Percentiles rank a stretch among this genome's conserved stretches.
Evolutionary conservation across 2,797 vertebrate species (phyloP).

Genomic region (Pseudochirops corinnae): DNA sequence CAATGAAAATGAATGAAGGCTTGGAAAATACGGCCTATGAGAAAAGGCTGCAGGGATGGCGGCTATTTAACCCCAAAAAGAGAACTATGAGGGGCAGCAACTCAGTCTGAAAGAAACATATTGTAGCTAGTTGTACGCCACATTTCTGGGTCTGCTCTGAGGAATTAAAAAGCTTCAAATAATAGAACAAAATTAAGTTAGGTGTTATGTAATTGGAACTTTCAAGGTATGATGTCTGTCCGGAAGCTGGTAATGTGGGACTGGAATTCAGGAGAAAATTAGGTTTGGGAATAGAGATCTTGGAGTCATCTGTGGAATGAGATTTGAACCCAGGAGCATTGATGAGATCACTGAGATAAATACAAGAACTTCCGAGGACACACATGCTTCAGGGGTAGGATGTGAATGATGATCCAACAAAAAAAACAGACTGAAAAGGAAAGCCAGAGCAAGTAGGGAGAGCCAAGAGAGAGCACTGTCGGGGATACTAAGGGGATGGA

Average conservation of each 20-base stretch:
- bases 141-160: not conserved
- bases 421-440: not conserved
- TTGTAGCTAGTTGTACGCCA: accelerated
- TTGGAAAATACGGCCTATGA: slow-evolving; percentile 51
- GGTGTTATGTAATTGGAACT: not conserved
- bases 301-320: not conserved
- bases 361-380: not conserved
- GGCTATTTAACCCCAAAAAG: slow-evolving; percentile 30
- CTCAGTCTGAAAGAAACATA: accelerated
- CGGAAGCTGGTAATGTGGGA: not conserved
- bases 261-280: not conserved
- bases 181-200: not conserved
- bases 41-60: slow-evolving; percentile 16
- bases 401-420: not conserved
- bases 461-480: not conserved
- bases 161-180: not conserved
- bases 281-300: not conserved
- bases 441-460: not conserved
- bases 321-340: not conserved
- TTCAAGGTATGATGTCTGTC: not conserved
- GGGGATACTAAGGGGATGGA: not conserved
- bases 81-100: slow-evolving; percentile 15
- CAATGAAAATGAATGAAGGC: slow-evolving; percentile 69
- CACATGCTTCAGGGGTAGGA: not conserved
- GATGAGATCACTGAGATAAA: not conserved